A percentile compares a stretch with the other conserved stretches of the same genome.
phyloP scores from a whole-genome alignment of 1,140 invertebrate genomes.

The Nephila pilipes region DNA sequence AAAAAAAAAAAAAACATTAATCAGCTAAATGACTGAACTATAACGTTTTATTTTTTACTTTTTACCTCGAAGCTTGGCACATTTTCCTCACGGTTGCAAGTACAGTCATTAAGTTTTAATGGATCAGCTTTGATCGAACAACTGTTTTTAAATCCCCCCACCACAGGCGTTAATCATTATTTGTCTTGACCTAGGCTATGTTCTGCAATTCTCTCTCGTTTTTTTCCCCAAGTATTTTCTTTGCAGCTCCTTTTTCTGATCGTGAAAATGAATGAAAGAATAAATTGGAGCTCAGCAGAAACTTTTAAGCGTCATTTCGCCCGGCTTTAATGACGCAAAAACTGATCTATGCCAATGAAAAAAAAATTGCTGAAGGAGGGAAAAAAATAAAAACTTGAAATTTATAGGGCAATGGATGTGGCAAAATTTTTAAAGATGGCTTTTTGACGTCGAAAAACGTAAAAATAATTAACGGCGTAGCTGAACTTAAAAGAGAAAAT shows the following conservation, averaged over 20 bases:
- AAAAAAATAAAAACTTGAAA: conserved; percentile 60
- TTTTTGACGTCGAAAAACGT: conserved; percentile 50
- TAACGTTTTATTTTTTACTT: conserved; percentile 43
- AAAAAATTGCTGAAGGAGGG: conserved; percentile 33
- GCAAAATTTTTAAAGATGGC: conserved; percentile 60
- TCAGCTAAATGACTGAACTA: conserved; percentile 72
- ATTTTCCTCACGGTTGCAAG: conserved; percentile 66
- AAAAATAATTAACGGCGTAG: conserved; percentile 66
- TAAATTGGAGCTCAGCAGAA: conserved; percentile 77
- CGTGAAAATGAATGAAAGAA: conserved; percentile 74
- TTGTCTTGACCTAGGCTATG: conserved; percentile 72
- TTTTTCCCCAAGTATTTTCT: conserved; percentile 53
- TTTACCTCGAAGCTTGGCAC: conserved; percentile 54
- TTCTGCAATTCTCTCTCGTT: conserved; percentile 33
- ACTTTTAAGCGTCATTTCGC: conserved; percentile 74
- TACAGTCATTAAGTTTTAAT: conserved; percentile 75
- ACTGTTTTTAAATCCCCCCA: conserved; percentile 66
- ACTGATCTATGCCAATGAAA: conserved; percentile 69
- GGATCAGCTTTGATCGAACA: conserved; percentile 70
- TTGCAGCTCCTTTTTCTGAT: conserved; percentile 14
- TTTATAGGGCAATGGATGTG: conserved; percentile 52
- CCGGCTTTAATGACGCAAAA: conserved; percentile 75
- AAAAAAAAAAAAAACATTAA: conserved; percentile 57
- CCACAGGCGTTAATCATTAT: conserved; percentile 76
- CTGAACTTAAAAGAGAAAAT: conserved; percentile 49